Evolutionary conservation across 2,797 vertebrate species (phyloP), one percentile per base, ranked within the genome.

Genomic region (Nasua narica): DNA sequence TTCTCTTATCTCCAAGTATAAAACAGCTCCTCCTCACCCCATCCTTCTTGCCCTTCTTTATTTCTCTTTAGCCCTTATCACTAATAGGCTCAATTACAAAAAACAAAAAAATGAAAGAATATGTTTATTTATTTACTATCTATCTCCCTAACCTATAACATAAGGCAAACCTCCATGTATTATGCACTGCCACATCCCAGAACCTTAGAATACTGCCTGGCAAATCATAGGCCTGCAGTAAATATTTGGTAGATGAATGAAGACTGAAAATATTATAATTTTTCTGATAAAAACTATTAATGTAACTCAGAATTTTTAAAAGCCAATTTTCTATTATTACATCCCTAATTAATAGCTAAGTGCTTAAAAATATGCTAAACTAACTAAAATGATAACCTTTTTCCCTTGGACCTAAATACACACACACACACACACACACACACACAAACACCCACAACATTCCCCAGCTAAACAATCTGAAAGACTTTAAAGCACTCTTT

Each of bases 321-420:
- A 88, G 50, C 29, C 60, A 91, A 5, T 32, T 91, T 65, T 52
- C 43, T 87, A 54, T 13, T 13, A 94, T n/a, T 86, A 10, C 50
- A 84, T 93, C 8, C 67, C 37, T 77, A 94, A 76, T 40, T 85
- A 91, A 72, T 23, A 43, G 16, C 8, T 56, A 90, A 48, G 5
- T 48, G 40, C 25, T 90, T 79, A 40, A 74, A 96, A 84, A 78
- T 65, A 91, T 23, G 13, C 29, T 95, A 96, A 95, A 93, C 19
- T 77, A 70, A 92, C n/a, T 77, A 56, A 77, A 35, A 86, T 9
- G 27, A 77, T 13, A 9, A 88, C 29, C 25, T 78, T 78, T 84
- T 60, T 27, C 23, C 48, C 43, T 37, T 69, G 67, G 54, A 65
- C 15, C 23, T 84, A 94, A 83, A 92, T 11, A 35, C 43, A 79